Percentiles rank a stretch among this genome's conserved stretches.
phyloP scores from a whole-genome alignment of 2,797 vertebrate species.

The Buphagus erythrorhynchus region DNA sequence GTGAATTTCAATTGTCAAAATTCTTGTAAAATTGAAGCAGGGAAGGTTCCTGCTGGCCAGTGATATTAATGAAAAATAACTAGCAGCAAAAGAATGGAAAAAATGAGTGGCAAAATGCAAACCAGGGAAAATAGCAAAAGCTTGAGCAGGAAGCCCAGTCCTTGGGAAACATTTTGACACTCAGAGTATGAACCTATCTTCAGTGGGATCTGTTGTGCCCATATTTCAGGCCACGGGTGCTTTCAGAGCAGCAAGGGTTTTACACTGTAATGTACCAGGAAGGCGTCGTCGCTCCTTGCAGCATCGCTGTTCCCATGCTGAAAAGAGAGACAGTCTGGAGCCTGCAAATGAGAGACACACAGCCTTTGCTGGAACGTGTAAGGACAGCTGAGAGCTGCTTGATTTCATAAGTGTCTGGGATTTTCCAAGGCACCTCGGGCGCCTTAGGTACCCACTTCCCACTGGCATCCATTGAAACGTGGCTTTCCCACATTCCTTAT shows the following conservation, averaged over 20 bases:
- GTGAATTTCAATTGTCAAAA: conserved; percentile 55
- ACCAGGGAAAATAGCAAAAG: background rate
- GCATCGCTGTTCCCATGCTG: background rate
- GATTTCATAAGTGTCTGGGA: background rate
- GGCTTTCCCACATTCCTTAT: background rate
- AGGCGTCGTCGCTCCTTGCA: fast-evolving
- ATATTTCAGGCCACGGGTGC: background rate
- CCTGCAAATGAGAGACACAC: background rate
- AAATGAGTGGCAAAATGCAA: conserved; percentile 23
- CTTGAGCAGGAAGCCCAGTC: background rate
- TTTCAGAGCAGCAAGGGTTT: background rate
- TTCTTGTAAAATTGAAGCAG: conserved; percentile 39
- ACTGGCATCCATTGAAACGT: background rate
- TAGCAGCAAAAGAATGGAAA: conserved; percentile 17
- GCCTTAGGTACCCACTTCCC: background rate
- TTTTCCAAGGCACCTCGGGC: background rate
- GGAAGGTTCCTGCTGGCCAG: conserved; percentile 40
- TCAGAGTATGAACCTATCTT: background rate
- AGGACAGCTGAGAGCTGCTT: background rate
- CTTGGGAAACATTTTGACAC: background rate
- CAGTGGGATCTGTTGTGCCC: background rate
- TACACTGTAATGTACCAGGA: background rate
- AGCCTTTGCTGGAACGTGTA: background rate
- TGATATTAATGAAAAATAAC: conserved; percentile 26
- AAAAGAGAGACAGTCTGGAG: conserved; percentile 33